Evolutionary conservation across 2,888 invertebrate genomes (phyloP).

Genomic region (Arrhopalites spinosus): DNA sequence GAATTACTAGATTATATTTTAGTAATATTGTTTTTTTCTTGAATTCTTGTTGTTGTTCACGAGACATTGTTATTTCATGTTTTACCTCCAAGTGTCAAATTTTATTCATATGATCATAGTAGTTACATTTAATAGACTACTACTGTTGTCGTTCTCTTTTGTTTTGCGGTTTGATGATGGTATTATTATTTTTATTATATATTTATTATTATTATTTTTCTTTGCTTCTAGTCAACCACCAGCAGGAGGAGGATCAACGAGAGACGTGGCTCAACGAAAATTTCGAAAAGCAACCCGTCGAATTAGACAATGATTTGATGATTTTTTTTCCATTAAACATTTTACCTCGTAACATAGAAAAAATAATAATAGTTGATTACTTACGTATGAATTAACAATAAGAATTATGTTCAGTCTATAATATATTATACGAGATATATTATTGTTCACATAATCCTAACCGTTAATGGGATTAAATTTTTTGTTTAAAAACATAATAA

Average conservation of each 20-base stretch:
- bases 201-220: conserved; percentile 2
- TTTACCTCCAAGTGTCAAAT: background rate
- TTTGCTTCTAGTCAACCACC: conserved; percentile 12
- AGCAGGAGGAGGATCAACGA: conserved; percentile 9
- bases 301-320: conserved; percentile 25
- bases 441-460: too few species aligned
- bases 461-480: too few species aligned
- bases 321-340: background rate
- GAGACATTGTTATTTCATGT: background rate
- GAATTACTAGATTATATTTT: too few species aligned
- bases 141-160: background rate
- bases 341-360: too few species aligned
- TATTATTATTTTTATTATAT: background rate
- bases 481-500: too few species aligned
- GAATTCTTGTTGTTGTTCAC: background rate
- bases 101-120: background rate
- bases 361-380: too few species aligned
- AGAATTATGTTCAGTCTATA: too few species aligned
- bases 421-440: too few species aligned
- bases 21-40: too few species aligned
- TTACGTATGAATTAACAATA: too few species aligned
- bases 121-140: background rate
- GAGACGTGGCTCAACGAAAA: conserved; percentile 23
- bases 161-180: background rate
- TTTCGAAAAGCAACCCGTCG: conserved; percentile 24